Conservation (phyloP, 2,113 vertebrate species). For the Myxocyprinus asiaticus region DNA sequence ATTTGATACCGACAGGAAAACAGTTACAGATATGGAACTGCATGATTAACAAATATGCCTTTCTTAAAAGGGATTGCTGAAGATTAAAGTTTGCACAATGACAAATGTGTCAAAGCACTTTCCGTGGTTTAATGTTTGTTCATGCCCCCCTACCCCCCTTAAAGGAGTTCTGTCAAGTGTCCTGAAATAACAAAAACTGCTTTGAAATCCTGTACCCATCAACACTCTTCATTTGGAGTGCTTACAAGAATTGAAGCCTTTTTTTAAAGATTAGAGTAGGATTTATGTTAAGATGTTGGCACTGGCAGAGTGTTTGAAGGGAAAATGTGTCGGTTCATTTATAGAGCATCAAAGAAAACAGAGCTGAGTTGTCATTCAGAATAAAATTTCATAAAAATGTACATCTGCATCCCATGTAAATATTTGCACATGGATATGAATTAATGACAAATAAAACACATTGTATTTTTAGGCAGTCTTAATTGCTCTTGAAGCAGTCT, state of each 20-base stretch:
- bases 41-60: slow-evolving; percentile 34
- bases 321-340: slow-evolving; percentile 1
- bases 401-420: neutral
- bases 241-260: slow-evolving; percentile 16
- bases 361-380: neutral
- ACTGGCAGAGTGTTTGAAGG: neutral
- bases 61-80: slow-evolving; percentile 6
- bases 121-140: slow-evolving; percentile 36
- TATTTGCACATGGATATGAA: neutral
- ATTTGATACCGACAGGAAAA: slow-evolving; percentile 36
- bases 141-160: neutral
- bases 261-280: slow-evolving; percentile 28
- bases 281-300: slow-evolving; percentile 20
- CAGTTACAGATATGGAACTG: slow-evolving; percentile 39
- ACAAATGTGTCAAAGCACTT: slow-evolving; percentile 35
- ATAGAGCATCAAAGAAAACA: neutral
- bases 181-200: slow-evolving; percentile 51
- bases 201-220: slow-evolving; percentile 47
- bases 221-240: slow-evolving; percentile 41
- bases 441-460: no score
- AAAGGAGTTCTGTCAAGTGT: slow-evolving; percentile 42
- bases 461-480: no score
- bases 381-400: neutral
- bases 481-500: no score
- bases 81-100: slow-evolving; percentile 49